A percentile compares a stretch with the other conserved stretches of the same genome.
Conservation (phyloP, 2,113 vertebrate genomes). For the Myanophis thanlyinensis region DNA sequence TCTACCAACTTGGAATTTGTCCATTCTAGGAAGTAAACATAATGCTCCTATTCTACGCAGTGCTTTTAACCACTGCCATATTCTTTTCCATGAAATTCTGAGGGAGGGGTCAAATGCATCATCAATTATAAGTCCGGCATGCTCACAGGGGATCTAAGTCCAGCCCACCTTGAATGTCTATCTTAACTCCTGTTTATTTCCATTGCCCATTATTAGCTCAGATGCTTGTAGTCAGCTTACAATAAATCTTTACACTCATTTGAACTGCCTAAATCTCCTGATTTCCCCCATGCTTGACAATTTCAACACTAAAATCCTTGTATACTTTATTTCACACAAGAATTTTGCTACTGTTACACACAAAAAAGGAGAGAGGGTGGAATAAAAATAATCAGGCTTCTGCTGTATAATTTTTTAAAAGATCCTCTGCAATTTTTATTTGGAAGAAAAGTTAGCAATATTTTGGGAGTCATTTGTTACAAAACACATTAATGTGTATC, state of each 20-base stretch:
- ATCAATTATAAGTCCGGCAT: not conserved
- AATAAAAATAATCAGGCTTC: not conserved
- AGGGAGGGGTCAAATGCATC: not conserved
- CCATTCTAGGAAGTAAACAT: not conserved
- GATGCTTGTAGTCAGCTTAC: not conserved
- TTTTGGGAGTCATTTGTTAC: not conserved
- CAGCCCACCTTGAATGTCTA: not conserved
- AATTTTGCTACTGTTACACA: not conserved
- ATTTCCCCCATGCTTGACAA: not conserved
- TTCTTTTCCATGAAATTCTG: not conserved
- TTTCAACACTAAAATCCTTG: not conserved
- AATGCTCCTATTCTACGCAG: not conserved
- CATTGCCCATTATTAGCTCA: not conserved
- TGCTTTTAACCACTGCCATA: not conserved
- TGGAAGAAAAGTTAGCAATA: not conserved
- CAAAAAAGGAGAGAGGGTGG: not conserved
- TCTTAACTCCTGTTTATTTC: not conserved
- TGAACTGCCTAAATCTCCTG: not conserved
- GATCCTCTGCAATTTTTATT: not conserved
- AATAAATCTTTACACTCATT: not conserved
- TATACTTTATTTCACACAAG: not conserved
- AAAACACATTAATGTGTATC: not conserved
- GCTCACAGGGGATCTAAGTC: not conserved
- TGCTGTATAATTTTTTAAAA: not conserved
- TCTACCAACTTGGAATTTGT: not conserved